Percentiles rank a stretch among this genome's conserved stretches.
These are phyloP conservation scores for Lampris megalopsis DNA, from an alignment of 2,113 vertebrate genomes.

Conservation along the genomic window DNA sequence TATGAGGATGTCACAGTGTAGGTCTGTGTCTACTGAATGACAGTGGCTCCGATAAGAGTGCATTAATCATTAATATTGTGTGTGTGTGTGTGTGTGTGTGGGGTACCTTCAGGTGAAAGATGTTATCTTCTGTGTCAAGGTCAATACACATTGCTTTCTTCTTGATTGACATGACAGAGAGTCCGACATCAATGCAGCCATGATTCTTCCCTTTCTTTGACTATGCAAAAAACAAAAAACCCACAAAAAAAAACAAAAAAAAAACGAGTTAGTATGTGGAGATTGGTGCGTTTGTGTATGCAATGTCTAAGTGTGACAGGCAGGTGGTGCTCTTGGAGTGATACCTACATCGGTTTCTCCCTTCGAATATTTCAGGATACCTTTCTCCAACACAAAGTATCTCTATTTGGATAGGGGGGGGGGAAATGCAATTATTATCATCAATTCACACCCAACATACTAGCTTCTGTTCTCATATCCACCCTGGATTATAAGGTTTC, in stretches of 20 bases:
- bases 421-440: conserved; percentile 18
- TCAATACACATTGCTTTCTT: conserved; percentile 96
- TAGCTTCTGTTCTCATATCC: neutral
- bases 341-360: conserved; percentile 89
- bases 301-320: neutral
- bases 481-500: no score
- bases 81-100: neutral
- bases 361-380: conserved; percentile 96
- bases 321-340: neutral
- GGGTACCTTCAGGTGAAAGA: conserved; percentile 94
- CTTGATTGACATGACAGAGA: conserved; percentile 98
- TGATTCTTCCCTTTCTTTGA: conserved; percentile 93
- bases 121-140: conserved; percentile 94
- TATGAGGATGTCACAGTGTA: no score
- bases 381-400: conserved; percentile 94
- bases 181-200: conserved; percentile 94
- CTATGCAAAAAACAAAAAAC: conserved; percentile 70
- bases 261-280: neutral
- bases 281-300: neutral
- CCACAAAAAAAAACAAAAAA: neutral
- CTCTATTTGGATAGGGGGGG: conserved; percentile 81
- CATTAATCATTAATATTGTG: neutral
- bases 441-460: neutral
- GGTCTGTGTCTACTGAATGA: no score
- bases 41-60: no score